These are phyloP conservation scores for Amphibalanus amphitrite DNA, from an alignment of 1,140 invertebrate genomes.

Conservation along the genomic window DNA sequence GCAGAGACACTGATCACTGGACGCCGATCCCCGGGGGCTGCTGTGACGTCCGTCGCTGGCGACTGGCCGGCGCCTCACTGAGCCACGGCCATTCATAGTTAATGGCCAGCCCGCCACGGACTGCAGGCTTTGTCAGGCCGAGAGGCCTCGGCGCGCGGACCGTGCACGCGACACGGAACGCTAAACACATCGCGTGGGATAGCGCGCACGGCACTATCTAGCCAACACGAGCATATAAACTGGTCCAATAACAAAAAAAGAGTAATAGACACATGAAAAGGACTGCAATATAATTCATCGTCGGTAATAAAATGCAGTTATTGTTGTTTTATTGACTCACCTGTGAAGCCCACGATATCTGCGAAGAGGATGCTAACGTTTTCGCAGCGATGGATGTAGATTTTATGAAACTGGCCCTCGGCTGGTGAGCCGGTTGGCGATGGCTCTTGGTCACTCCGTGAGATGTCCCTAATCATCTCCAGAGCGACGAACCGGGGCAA, in stretches of 20 bases:
- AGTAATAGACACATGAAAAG: no score
- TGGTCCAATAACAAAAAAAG: no score
- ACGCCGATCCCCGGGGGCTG: no score
- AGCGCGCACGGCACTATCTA: conserved; percentile 23
- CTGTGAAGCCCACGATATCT: conserved; percentile 95
- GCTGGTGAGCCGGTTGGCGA: conserved; percentile 39
- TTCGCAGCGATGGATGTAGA: conserved; percentile 92
- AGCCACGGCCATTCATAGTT: no score
- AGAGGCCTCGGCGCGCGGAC: no score
- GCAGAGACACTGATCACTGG: no score
- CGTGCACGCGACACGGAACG: not conserved
- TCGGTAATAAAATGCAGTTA: no score
- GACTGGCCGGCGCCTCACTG: no score
- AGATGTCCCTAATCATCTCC: conserved; percentile 81
- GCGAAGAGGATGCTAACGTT: conserved; percentile 96
- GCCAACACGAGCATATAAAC: conserved; percentile 27
- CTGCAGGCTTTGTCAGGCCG: no score
- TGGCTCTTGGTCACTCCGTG: conserved; percentile 45
- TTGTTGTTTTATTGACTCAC: conserved; percentile 33
- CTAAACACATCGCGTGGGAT: not conserved
- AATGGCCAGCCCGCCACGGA: no score
- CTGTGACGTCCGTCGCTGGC: no score
- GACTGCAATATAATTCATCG: no score
- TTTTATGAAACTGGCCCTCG: conserved; percentile 80
- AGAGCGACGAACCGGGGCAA: conserved; percentile 88